Evolutionary conservation across 1,140 invertebrate genomes (phyloP).

Genomic region (Cecropterus lyciades): DNA sequence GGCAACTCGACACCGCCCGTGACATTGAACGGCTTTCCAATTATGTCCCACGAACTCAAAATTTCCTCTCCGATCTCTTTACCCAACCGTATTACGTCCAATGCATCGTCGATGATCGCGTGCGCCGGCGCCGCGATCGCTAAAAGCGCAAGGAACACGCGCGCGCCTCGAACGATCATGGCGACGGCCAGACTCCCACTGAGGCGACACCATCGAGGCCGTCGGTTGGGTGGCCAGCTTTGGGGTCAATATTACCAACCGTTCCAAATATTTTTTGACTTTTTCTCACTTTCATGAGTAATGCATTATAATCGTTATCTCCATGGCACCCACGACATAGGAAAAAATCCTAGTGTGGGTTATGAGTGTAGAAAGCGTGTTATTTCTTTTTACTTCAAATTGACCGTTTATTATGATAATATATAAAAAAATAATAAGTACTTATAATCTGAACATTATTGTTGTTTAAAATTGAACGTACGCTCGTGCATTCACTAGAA

Average conservation of each 20-base stretch:
- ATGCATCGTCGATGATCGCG: conserved; percentile 83
- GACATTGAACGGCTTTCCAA: conserved; percentile 82
- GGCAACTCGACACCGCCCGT: conserved; percentile 85
- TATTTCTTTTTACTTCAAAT: neutral
- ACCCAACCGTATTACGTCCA: conserved; percentile 86
- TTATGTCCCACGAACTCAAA: conserved; percentile 86
- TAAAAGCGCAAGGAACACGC: conserved; percentile 52
- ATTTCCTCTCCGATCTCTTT: conserved; percentile 85
- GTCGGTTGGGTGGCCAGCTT: conserved; percentile 55
- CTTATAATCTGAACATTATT: neutral
- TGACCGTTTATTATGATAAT: neutral
- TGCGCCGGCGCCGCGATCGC: conserved; percentile 47
- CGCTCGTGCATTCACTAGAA: conserved; percentile 6
- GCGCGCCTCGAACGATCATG: conserved; percentile 61
- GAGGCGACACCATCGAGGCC: conserved; percentile 43
- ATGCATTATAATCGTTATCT: neutral
- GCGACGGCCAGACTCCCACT: conserved; percentile 64
- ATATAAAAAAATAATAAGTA: neutral
- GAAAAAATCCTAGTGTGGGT: no score
- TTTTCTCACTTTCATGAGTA: neutral
- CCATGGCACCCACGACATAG: no score
- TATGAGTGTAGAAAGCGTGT: no score
- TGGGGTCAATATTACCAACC: conserved; percentile 35
- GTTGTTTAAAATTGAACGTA: neutral
- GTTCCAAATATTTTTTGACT: neutral